Conservation (phyloP, 2,113 vertebrate species). For the Dipodomys spectabilis region DNA sequence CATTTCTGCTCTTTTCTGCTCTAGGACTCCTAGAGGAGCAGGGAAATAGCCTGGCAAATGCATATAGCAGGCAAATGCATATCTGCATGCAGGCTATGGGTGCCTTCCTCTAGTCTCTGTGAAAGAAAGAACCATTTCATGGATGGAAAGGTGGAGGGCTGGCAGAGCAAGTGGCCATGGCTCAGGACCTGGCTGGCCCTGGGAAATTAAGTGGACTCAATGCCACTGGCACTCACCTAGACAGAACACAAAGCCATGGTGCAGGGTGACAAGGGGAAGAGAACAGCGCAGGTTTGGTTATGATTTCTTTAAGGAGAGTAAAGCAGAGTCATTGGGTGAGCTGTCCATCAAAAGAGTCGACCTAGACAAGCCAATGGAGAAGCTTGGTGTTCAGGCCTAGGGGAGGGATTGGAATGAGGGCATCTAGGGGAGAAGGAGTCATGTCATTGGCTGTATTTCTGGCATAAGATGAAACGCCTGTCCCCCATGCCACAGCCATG, state of each 20-base stretch:
- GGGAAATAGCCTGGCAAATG: not conserved
- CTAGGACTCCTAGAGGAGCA: not conserved
- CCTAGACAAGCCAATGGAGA: not conserved
- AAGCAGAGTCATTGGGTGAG: constrained; percentile 31
- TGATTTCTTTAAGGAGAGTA: constrained; percentile 18
- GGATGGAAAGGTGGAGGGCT: not conserved
- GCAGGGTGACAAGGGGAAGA: not conserved
- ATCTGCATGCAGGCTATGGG: not conserved
- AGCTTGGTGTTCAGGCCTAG: not conserved
- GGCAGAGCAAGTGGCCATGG: not conserved
- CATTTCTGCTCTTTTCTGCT: not conserved
- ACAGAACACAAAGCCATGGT: not conserved
- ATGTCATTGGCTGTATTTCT: not conserved
- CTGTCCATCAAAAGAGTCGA: not conserved
- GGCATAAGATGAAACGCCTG: not conserved
- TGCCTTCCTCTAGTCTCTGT: not conserved
- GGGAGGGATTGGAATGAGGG: not conserved
- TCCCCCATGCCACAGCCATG: not conserved
- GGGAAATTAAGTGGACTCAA: not conserved
- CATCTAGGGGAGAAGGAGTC: not conserved
- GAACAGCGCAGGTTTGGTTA: not conserved
- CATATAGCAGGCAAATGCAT: too few relatives aligned
- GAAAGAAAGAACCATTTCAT: not conserved
- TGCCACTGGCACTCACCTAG: not conserved
- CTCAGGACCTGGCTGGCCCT: constrained; percentile 42